Percentiles rank a stretch among this genome's conserved stretches.
These are phyloP conservation scores for Spinus pinus DNA, from an alignment of 2,797 vertebrate genomes.

Conservation along the genomic window DNA sequence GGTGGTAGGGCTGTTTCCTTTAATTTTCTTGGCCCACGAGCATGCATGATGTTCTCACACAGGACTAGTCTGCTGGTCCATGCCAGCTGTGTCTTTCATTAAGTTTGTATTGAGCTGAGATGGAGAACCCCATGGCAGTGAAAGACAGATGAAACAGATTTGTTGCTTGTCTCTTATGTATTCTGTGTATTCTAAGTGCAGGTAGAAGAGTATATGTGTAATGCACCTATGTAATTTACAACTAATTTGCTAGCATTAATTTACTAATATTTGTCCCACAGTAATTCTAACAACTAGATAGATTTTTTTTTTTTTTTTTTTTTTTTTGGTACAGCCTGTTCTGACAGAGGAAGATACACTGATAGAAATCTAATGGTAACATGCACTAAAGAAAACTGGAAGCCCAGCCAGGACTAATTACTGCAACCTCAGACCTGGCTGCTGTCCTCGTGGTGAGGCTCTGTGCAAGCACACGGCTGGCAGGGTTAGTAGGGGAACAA, in stretches of 20 bases:
- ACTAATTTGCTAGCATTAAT: background rate
- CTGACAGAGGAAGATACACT: background rate
- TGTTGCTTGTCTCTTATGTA: background rate
- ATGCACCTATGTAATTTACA: background rate
- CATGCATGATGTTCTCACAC: background rate
- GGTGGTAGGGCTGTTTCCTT: background rate
- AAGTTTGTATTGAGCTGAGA: background rate
- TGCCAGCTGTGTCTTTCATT: background rate
- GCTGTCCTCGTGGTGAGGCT: rapidly evolving
- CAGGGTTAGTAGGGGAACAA: background rate
- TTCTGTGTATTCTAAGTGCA: background rate
- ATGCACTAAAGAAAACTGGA: constrained; percentile 7
- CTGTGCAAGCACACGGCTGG: background rate
- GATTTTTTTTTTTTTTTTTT: background rate
- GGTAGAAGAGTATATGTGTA: background rate
- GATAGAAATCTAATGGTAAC: constrained; percentile 41
- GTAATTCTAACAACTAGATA: background rate
- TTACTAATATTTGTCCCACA: background rate
- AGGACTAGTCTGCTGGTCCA: background rate
- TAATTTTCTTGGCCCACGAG: background rate
- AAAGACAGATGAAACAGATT: background rate
- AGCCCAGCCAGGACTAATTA: constrained; percentile 39
- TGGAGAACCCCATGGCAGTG: background rate
- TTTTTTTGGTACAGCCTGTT: background rate
- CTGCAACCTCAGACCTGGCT: constrained; percentile 44